Evolutionary conservation across 2,113 vertebrate species (phyloP).

Genomic region (Channa maculata): DNA sequence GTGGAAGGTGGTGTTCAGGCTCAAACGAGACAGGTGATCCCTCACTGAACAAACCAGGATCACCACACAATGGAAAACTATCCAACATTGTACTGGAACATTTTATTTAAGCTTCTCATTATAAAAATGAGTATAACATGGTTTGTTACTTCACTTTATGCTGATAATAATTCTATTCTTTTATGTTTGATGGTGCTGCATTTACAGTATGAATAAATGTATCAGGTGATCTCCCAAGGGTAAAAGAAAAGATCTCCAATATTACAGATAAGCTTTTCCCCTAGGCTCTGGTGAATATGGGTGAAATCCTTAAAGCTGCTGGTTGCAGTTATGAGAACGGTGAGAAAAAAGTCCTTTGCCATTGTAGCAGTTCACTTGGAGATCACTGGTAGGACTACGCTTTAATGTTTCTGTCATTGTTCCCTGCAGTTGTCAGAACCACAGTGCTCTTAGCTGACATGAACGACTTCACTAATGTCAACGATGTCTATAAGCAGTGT

Average conservation of each 20-base stretch:
- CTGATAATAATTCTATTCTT: too few relatives aligned
- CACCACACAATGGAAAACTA: background rate
- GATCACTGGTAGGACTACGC: too few relatives aligned
- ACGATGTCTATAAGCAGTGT: slow-evolving; percentile 94
- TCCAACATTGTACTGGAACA: too few relatives aligned
- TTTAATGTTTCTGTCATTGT: background rate
- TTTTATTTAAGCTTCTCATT: too few relatives aligned
- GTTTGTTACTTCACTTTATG: too few relatives aligned
- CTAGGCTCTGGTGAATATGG: slow-evolving; percentile 93
- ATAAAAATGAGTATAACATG: too few relatives aligned
- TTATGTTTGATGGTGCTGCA: too few relatives aligned
- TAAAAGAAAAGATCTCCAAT: too few relatives aligned
- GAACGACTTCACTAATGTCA: slow-evolving; percentile 91
- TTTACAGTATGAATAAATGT: too few relatives aligned
- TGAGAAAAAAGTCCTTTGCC: slow-evolving; percentile 54
- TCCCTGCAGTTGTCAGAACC: slow-evolving; percentile 93
- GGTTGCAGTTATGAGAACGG: slow-evolving; percentile 90
- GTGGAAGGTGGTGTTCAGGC: slow-evolving; percentile 89
- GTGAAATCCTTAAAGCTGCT: slow-evolving; percentile 92
- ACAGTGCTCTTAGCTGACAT: slow-evolving; percentile 93
- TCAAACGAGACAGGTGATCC: slow-evolving; percentile 89
- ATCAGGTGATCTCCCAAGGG: too few relatives aligned
- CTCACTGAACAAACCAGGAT: background rate
- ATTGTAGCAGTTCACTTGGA: background rate
- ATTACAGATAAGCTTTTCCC: background rate